Evolutionary conservation across 2,888 invertebrate genomes (phyloP).

Genomic region (Ametastegia equiseti): DNA sequence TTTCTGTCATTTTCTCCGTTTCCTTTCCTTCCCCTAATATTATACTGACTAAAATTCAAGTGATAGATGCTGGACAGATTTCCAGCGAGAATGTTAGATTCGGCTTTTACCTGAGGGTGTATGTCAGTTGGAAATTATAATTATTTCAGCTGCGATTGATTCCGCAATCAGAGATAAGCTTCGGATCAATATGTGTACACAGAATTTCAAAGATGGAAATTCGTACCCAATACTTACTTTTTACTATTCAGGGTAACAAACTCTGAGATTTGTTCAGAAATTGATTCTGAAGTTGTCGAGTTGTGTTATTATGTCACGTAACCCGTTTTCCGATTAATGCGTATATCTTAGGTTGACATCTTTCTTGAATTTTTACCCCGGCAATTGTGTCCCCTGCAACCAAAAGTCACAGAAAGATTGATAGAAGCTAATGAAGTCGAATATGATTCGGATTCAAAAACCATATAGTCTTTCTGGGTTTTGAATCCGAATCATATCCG

Average conservation of each 20-base stretch:
- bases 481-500: too few species aligned
- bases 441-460: too few species aligned
- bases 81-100: background rate
- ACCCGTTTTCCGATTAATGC: background rate
- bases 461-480: too few species aligned
- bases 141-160: background rate
- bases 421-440: too few species aligned
- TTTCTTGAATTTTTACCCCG: background rate
- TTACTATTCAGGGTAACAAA: background rate
- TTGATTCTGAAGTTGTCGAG: background rate
- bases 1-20: background rate
- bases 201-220: background rate
- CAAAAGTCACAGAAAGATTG: too few species aligned
- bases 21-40: background rate
- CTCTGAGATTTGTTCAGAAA: too few species aligned
- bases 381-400: too few species aligned
- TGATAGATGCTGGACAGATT: background rate
- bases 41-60: background rate
- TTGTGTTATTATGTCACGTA: background rate
- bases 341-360: background rate
- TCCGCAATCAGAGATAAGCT: background rate
- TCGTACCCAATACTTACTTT: background rate
- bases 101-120: background rate
- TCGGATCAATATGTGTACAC: constrained; percentile 6
- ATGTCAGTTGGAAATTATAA: background rate